Conservation (phyloP, 1,140 invertebrate genomes). For the Lasioglossum baleicum region DNA sequence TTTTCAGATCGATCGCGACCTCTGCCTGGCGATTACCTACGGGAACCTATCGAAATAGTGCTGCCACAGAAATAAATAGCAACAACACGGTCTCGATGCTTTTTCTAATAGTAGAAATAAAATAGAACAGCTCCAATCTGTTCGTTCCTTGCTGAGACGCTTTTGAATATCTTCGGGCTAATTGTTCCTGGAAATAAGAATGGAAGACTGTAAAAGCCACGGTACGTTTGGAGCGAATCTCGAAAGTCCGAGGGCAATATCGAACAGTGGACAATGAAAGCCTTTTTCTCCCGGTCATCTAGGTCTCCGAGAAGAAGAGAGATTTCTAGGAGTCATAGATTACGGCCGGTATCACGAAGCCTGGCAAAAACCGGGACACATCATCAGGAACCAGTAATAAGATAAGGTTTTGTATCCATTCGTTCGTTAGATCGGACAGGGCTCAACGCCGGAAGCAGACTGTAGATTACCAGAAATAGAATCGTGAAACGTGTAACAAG, state of each 20-base stretch:
- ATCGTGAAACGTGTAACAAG: neutral
- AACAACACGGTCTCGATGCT: too few species aligned
- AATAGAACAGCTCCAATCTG: too few species aligned
- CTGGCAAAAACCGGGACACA: conserved; percentile 43
- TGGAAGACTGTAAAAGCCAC: too few species aligned
- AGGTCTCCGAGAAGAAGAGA: neutral
- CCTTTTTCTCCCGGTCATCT: neutral
- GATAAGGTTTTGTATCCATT: conserved; percentile 40
- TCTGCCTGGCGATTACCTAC: too few species aligned
- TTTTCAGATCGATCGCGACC: too few species aligned
- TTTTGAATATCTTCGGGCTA: too few species aligned
- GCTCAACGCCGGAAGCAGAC: conserved; percentile 14
- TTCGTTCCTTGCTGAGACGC: too few species aligned
- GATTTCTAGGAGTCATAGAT: conserved; percentile 28
- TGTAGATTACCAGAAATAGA: conserved; percentile 33
- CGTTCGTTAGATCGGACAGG: conserved; percentile 1
- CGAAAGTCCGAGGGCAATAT: neutral
- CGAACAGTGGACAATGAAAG: neutral
- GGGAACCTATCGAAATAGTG: too few species aligned
- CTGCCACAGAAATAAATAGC: too few species aligned
- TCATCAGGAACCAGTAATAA: conserved; percentile 43
- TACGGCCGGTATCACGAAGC: conserved; percentile 22
- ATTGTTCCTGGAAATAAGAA: too few species aligned
- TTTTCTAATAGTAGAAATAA: too few species aligned
- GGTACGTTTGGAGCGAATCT: too few species aligned